Percentiles rank a stretch among this genome's conserved stretches.
These are phyloP conservation scores for Calosoma granatense DNA, from an alignment of 1,140 invertebrate genomes.

Conservation along the genomic window DNA sequence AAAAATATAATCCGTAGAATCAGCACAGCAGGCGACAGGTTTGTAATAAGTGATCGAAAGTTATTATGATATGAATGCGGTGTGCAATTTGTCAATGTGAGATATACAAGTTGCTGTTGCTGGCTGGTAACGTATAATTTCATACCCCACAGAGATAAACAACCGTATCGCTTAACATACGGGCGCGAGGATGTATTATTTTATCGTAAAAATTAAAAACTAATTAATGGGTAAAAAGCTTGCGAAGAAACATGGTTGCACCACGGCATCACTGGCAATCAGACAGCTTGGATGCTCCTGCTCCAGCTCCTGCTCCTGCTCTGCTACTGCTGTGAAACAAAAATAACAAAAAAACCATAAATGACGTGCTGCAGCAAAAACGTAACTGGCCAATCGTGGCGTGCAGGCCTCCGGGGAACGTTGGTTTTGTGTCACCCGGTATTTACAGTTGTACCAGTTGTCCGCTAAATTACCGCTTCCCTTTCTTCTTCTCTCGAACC, in stretches of 20 bases:
- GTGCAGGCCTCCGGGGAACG: not conserved
- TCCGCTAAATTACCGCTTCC: not conserved
- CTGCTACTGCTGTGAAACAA: too few species aligned
- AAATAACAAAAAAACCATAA: conserved; percentile 1
- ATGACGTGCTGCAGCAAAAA: not conserved
- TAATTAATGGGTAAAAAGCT: conserved; percentile 3
- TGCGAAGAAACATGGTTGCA: not conserved
- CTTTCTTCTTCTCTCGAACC: not conserved
- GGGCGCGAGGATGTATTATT: not conserved
- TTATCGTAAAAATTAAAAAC: conserved; percentile 9
- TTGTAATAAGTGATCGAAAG: too few species aligned
- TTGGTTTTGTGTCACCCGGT: not conserved
- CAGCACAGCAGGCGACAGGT: too few species aligned
- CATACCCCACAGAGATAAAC: not conserved
- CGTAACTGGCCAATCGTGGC: not conserved
- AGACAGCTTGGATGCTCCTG: too few species aligned
- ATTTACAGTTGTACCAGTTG: conserved; percentile 5
- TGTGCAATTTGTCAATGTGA: too few species aligned
- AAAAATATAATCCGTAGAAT: too few species aligned
- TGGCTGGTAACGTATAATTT: not conserved
- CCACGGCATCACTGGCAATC: too few species aligned
- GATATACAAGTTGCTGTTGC: too few species aligned
- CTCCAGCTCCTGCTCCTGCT: too few species aligned
- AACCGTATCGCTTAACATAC: not conserved
- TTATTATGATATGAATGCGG: too few species aligned